phyloP scores from a whole-genome alignment of 2,888 invertebrate species.

The Fabriciana adippe region DNA sequence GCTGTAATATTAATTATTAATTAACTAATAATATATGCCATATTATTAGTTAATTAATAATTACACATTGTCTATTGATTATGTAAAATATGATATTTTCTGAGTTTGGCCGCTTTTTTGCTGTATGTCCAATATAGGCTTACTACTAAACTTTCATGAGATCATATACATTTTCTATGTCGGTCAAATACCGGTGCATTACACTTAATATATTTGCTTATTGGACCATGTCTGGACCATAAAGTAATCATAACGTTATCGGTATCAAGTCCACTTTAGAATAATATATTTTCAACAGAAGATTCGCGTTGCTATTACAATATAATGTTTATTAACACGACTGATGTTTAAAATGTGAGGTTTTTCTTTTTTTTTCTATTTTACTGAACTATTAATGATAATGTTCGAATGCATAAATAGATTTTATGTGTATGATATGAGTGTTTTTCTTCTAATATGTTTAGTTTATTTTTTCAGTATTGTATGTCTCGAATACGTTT shows the following conservation, averaged over 20 bases:
- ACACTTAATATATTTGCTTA: slow-evolving; percentile 6
- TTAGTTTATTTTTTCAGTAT: slow-evolving; percentile 6
- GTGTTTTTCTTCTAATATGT: background rate
- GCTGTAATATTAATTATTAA: too few species aligned
- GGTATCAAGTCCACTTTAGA: background rate
- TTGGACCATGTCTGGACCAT: slow-evolving; percentile 16
- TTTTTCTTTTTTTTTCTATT: slow-evolving; percentile 10
- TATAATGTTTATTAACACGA: background rate
- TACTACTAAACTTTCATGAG: slow-evolving; percentile 7
- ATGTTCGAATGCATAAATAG: slow-evolving; percentile 3
- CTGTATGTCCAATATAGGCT: background rate
- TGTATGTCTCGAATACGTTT: slow-evolving; percentile 12
- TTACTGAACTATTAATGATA: slow-evolving; percentile 8
- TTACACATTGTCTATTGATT: too few species aligned
- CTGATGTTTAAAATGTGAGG: slow-evolving; percentile 15
- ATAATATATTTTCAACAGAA: slow-evolving; percentile 2
- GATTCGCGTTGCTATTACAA: slow-evolving; percentile 5
- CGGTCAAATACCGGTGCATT: background rate
- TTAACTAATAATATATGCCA: too few species aligned
- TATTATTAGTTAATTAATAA: too few species aligned
- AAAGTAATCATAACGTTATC: slow-evolving; percentile 8
- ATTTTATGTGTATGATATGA: too few species aligned
- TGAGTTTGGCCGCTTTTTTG: too few species aligned
- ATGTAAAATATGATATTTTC: too few species aligned
- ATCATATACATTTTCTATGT: background rate